A percentile compares a stretch with the other conserved stretches of the same genome.
phyloP scores from a whole-genome alignment of 2,113 vertebrate genomes.

The Speoplatyrhinus poulsoni region DNA sequence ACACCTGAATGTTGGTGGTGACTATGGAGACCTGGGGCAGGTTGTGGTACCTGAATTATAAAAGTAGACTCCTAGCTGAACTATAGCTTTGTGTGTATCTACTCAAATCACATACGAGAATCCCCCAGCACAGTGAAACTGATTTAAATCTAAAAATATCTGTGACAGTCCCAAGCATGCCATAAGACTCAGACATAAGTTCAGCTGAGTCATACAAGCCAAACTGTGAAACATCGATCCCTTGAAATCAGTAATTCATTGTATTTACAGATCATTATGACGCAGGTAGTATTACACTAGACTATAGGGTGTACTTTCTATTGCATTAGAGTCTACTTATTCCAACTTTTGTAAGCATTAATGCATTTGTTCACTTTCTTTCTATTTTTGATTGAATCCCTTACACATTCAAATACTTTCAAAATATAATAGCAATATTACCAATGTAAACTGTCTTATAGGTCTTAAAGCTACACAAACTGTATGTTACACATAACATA shows the following conservation, averaged over 20 bases:
- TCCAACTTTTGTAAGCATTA: constrained; percentile 18
- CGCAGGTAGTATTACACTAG: constrained; percentile 8
- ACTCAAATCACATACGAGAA: neutral
- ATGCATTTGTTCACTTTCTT: constrained; percentile 36
- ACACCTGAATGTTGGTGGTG: neutral
- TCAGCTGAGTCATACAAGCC: constrained; percentile 10
- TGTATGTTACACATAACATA: neutral
- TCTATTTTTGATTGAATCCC: constrained; percentile 6
- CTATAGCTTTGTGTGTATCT: constrained; percentile 6
- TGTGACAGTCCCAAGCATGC: constrained; percentile 7
- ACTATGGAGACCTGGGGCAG: neutral
- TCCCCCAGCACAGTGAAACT: neutral
- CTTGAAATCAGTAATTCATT: no score
- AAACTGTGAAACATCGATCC: neutral
- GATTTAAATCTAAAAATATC: constrained; percentile 16
- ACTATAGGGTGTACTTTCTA: constrained; percentile 7
- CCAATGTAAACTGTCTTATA: no score
- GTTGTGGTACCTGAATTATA: neutral
- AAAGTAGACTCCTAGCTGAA: neutral
- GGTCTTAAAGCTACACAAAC: no score
- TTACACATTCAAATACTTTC: neutral
- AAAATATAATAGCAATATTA: neutral
- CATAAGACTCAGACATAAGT: constrained; percentile 7
- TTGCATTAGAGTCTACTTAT: no score
- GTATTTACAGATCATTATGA: neutral